Evolutionary conservation across 2,797 vertebrate genomes (phyloP), one percentile per base, ranked within the genome.

Genomic region (Sebastes kiyomatsui): DNA sequence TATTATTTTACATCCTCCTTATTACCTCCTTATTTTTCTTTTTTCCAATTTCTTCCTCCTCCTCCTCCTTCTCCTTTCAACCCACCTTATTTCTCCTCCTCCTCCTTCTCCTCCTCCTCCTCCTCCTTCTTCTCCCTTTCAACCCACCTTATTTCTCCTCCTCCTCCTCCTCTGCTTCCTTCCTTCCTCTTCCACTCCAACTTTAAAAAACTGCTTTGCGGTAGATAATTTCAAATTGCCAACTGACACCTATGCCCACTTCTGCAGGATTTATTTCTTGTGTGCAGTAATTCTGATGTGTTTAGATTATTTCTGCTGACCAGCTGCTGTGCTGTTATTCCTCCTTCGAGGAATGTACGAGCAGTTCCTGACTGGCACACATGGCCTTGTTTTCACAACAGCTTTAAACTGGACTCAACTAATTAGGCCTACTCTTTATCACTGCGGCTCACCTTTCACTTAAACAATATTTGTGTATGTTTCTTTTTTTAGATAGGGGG

Each of bases 281-380:
- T 81, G 59, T 62, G 49, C 67, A 55, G 28, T 42, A 9, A 60
- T 62, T 61, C 75, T 32, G 62, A 49, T 68, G 60, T 88, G 82
- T 87, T 87, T 79, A 62, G 80, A 91, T 84, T 77, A 72, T 83
- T 90, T 87, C 72, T 86, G 83, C 67, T 86, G 88, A 88, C 67
- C 67, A 55, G 22, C 74, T 66, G 77, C 66, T 79, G 54, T 54
- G 61, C 82, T 79, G 79, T 81, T 55, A 59, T 70, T 87, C 55
- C 25, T 70, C 76, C 49, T 81, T 83, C 30, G 52, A 81, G 85
- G 62, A 89, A 87, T 80, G 49, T 65, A 27, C 1, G 3, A 70
- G 32, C 54, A 27, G n/a, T 52, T 67, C 35, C 32, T 64, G 42
- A 67, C 69, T 38, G 23, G n/a, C 49, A 4, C 58, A 79, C 35